phyloP scores from a whole-genome alignment of 2,888 invertebrate genomes.

The Eristalinus aeneus region DNA sequence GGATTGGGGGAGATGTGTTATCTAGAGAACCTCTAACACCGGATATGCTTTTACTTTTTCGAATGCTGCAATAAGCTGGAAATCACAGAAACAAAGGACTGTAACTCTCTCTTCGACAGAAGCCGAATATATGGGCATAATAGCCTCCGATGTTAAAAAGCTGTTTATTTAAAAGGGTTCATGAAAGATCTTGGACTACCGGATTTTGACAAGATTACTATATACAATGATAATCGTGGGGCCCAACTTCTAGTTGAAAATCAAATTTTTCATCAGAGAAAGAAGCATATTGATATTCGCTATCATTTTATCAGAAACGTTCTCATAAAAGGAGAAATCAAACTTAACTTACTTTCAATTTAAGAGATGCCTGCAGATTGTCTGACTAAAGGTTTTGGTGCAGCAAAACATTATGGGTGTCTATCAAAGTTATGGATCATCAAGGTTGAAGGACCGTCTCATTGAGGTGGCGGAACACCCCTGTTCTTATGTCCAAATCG shows the following conservation, averaged over 20 bases:
- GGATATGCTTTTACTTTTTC: no score
- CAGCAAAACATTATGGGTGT: neutral
- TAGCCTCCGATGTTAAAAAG: conserved; percentile 11
- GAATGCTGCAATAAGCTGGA: no score
- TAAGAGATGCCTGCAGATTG: neutral
- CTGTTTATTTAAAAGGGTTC: neutral
- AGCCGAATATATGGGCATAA: neutral
- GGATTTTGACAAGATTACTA: neutral
- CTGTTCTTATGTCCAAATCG: no score
- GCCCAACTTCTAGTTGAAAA: conserved; percentile 18
- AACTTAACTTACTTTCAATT: neutral
- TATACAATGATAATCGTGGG: conserved; percentile 33
- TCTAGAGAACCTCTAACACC: no score
- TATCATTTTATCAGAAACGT: neutral
- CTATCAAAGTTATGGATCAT: neutral
- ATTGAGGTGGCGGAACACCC: neutral
- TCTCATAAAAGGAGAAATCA: neutral
- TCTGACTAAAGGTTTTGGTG: neutral
- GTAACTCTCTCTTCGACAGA: no score
- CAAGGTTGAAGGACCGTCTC: neutral
- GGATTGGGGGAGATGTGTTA: no score
- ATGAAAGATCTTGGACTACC: conserved; percentile 5
- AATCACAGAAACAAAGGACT: neutral
- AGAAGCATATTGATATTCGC: conserved; percentile 13
- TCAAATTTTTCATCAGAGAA: conserved; percentile 17